Evolutionary conservation across 2,888 invertebrate genomes (phyloP).

Genomic region (Molorchus minor): DNA sequence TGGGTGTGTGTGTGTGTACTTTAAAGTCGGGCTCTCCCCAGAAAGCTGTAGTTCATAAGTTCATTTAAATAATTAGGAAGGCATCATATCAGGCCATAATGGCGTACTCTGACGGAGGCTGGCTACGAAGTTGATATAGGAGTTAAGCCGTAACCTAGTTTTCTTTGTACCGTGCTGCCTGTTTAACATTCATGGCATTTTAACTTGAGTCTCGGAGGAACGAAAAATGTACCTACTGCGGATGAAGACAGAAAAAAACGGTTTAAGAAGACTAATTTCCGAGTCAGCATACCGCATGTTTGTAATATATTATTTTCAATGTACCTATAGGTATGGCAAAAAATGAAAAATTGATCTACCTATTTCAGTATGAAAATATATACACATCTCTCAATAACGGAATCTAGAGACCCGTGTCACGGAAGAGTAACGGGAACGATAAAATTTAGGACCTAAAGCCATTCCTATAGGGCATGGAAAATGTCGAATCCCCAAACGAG

Average conservation of each 20-base stretch:
- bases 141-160: slow-evolving; percentile 1
- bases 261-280: no score
- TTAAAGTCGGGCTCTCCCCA: no score
- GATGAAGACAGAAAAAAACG: no score
- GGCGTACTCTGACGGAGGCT: background rate
- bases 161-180: background rate
- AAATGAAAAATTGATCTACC: no score
- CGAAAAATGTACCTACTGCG: no score
- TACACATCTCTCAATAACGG: no score
- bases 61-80: slow-evolving; percentile 30
- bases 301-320: no score
- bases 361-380: no score
- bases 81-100: slow-evolving; percentile 24
- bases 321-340: no score
- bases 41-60: slow-evolving; percentile 13
- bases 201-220: no score
- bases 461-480: no score
- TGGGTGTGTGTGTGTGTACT: slow-evolving; percentile 15
- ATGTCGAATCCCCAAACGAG: background rate
- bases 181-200: background rate
- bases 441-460: background rate
- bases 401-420: background rate
- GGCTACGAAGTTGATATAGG: background rate
- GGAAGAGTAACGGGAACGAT: background rate
- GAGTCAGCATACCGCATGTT: no score